These are phyloP conservation scores for Platysteira castanea DNA, from an alignment of 2,113 vertebrate species.

Conservation along the genomic window DNA sequence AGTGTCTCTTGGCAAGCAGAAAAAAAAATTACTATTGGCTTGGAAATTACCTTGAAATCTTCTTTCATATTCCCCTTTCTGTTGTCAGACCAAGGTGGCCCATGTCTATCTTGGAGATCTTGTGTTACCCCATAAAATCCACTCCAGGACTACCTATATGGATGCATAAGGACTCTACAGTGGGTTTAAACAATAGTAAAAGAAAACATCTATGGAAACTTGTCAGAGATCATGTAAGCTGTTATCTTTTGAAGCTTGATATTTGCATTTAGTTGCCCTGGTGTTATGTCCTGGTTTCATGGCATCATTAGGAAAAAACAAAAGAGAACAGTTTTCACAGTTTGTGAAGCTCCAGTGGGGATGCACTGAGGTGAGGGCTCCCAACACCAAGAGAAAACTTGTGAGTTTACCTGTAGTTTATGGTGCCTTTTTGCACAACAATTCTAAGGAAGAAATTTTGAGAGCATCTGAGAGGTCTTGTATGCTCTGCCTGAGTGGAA, in stretches of 20 bases:
- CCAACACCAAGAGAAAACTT: background rate
- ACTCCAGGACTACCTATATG: rapidly evolving
- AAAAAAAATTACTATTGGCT: background rate
- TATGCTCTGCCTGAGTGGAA: background rate
- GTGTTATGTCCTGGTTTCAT: background rate
- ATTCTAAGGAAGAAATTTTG: background rate
- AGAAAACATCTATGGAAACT: background rate
- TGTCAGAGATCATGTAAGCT: background rate
- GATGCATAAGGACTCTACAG: background rate
- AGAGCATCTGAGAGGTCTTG: background rate
- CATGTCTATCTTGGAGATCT: background rate
- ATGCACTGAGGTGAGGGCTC: background rate
- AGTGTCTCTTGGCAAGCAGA: background rate
- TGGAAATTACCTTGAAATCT: background rate
- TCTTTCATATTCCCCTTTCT: background rate
- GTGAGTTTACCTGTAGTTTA: background rate
- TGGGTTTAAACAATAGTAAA: background rate
- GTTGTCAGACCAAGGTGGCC: background rate
- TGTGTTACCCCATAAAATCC: background rate
- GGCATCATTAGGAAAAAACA: background rate
- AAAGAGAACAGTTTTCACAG: background rate
- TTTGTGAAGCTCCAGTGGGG: background rate
- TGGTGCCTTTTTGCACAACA: background rate
- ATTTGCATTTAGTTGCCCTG: rapidly evolving
- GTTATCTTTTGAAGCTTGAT: background rate